Evolutionary conservation across 2,888 invertebrate genomes (phyloP).

Genomic region (Nephrotoma appendiculata): DNA sequence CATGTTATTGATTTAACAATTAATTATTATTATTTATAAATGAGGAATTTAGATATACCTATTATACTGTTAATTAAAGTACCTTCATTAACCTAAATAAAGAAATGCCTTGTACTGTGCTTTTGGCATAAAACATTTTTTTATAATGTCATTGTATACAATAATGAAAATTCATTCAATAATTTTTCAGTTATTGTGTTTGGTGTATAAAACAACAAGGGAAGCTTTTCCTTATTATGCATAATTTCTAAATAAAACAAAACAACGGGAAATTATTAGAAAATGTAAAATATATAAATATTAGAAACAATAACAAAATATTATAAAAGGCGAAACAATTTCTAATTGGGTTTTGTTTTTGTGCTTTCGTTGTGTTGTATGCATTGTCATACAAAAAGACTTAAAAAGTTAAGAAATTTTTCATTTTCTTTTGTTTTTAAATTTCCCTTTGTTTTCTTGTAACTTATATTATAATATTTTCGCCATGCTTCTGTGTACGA

Average conservation of each 20-base stretch:
- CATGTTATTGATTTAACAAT: neutral
- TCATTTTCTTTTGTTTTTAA: neutral
- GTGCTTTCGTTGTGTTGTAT: neutral
- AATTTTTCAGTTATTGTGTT: neutral
- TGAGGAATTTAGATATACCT: too few relatives aligned
- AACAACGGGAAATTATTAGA: neutral
- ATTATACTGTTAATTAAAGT: neutral
- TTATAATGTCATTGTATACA: neutral
- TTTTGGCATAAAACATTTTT: neutral
- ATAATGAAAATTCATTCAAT: neutral
- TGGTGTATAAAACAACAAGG: neutral
- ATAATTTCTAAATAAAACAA: neutral
- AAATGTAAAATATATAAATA: neutral
- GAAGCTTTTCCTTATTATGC: neutral
- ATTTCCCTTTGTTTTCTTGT: neutral
- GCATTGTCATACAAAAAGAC: neutral
- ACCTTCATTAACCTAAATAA: neutral
- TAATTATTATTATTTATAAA: neutral
- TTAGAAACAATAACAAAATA: neutral
- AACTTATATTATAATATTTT: neutral
- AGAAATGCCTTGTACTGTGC: neutral
- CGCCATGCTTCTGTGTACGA: neutral
- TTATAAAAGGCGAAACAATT: neutral
- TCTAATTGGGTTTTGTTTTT: neutral
- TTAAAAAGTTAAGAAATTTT: neutral